These are phyloP conservation scores for Cephus nigrinus DNA, from an alignment of 2,888 invertebrate genomes.

Conservation along the genomic window DNA sequence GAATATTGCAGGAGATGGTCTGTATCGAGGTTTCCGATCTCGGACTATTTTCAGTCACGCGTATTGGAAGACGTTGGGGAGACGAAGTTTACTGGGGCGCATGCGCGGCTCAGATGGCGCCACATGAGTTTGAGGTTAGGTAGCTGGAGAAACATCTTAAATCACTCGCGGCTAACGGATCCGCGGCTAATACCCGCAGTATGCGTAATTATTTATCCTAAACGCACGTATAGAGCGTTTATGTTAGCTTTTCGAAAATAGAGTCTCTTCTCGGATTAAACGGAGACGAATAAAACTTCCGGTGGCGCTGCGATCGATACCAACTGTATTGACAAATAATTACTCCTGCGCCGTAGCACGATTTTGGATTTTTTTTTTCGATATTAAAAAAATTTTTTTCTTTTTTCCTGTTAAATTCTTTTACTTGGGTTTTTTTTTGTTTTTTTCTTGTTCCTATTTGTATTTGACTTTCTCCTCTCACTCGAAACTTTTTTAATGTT, in stretches of 20 bases:
- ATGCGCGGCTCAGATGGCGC: neutral
- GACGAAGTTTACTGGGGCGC: neutral
- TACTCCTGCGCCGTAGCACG: too few species aligned
- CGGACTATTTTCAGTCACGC: neutral
- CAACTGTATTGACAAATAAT: neutral
- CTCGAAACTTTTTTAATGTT: slow-evolving; percentile 58
- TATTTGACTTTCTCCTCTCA: slow-evolving; percentile 30
- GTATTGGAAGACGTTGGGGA: neutral
- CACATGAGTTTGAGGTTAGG: neutral
- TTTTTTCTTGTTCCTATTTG: slow-evolving; percentile 4
- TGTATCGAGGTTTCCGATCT: neutral
- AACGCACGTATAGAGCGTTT: neutral
- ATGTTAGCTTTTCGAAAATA: neutral
- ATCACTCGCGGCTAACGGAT: slow-evolving; percentile 9
- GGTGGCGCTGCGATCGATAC: neutral
- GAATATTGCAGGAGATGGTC: neutral
- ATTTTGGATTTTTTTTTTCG: neutral
- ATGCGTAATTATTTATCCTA: slow-evolving; percentile 4
- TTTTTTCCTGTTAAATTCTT: too few species aligned
- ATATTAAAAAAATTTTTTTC: neutral
- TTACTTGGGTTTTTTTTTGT: slow-evolving; percentile 20
- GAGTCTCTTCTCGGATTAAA: neutral
- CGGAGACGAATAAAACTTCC: neutral
- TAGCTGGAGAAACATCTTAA: slow-evolving; percentile 16
- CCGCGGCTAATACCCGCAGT: neutral